These are phyloP conservation scores for Cryptus armator DNA, from an alignment of 2,888 invertebrate genomes.

Conservation along the genomic window DNA sequence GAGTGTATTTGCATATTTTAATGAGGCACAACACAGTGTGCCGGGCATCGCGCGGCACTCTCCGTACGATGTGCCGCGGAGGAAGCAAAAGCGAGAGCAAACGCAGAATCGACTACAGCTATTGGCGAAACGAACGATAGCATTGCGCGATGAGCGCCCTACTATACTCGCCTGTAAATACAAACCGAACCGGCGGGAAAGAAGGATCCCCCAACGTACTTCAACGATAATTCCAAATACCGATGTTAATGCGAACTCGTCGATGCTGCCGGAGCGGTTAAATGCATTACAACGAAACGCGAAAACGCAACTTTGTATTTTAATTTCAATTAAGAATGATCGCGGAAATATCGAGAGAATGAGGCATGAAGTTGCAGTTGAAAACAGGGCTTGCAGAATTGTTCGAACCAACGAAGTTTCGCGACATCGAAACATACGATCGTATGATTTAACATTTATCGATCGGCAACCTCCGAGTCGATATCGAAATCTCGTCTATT, in stretches of 20 bases:
- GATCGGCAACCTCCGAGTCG: no score
- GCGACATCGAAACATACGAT: no score
- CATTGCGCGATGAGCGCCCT: slow-evolving; percentile 16
- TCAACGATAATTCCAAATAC: slow-evolving; percentile 72
- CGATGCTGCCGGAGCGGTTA: slow-evolving; percentile 65
- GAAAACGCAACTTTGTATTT: not conserved
- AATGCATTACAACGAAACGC: slow-evolving; percentile 41
- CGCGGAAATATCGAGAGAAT: no score
- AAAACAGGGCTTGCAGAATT: no score
- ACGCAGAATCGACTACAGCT: slow-evolving; percentile 38
- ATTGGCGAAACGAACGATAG: slow-evolving; percentile 15
- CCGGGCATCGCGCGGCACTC: slow-evolving; percentile 69
- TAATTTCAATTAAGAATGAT: no score
- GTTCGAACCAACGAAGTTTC: no score
- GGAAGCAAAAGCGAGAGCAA: slow-evolving; percentile 16
- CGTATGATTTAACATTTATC: no score
- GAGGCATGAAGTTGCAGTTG: no score
- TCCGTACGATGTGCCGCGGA: slow-evolving; percentile 52
- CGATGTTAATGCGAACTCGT: slow-evolving; percentile 80
- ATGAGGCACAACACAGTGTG: slow-evolving; percentile 80
- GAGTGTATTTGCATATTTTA: slow-evolving; percentile 84
- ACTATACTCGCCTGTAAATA: slow-evolving; percentile 65
- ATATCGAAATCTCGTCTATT: no score
- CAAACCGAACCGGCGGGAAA: slow-evolving; percentile 70
- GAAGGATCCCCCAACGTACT: slow-evolving; percentile 20